Evolutionary conservation across 1,140 invertebrate genomes (phyloP), one percentile per base, ranked within the genome.

Genomic region (Epicauta chinensis): DNA sequence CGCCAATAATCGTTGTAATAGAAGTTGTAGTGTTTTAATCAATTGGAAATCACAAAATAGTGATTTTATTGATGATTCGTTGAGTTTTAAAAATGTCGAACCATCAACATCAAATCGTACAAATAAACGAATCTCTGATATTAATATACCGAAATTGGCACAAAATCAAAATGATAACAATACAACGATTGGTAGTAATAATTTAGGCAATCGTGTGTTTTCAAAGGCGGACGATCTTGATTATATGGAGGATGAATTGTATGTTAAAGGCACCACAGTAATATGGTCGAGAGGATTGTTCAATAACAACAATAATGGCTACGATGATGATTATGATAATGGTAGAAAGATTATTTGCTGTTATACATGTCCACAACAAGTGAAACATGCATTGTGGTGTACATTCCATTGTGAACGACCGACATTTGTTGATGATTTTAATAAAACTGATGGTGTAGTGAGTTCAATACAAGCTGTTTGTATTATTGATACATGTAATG

Each of bases 331-430:
- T 67, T 11, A 61, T 67, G 16, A 76, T 17, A 62, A 75, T 58
- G 72, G 73, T 17, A 67, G 75, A 51, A 73, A 75, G 60, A 77
- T 81, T 51, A 80, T 82, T 29, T 77, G 79, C 56, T 84, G 83
- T 38, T 94, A 89, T 64, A 93, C 89, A 3, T 81, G 86, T 60
- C 85, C 91, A 54, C 79, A 81, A 29, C 79, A 84, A 17, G 85
- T 96, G 15, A 80, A 85, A 65, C 85, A 92, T 73, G 91, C 89
- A 2, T 68, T 88, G 3, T 94, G 91, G 79, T 85, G 82, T 63
- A 81, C 77, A 35, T 91, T 87, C 70, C 76, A 81, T 59, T 55
- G 79, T 78, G 42, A 77, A 73, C 55, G 73, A 68, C 69, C 78
- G 58, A 58, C 75, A 73, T 75, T 75, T 71, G 47, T 71, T 35